Evolutionary conservation across 2,888 invertebrate genomes (phyloP), one percentile per base, ranked within the genome.

Genomic region (Masnerella sp.): DNA sequence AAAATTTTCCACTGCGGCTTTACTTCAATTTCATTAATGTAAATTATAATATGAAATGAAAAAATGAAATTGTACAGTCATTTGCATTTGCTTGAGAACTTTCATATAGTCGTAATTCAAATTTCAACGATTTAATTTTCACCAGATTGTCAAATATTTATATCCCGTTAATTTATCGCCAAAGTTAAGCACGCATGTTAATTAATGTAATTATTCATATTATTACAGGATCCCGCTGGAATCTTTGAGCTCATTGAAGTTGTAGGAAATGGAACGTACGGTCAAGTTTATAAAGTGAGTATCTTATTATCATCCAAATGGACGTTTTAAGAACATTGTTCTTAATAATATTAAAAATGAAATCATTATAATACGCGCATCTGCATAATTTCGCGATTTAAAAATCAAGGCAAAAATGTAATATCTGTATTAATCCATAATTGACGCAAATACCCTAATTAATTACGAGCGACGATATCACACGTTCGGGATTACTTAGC

Each of bases 181-280:
- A 5, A 47, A 15, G 18, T 56, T 61, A 22, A 40, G 17, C 22
- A 20, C 20, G 9, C 22, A 30, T 51, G 34, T 52, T 42, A 51
- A 59, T 49, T 47, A 25, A 25, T 18, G n/a, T 62, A 32, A 36
- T 45, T 47, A 42, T 54, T 62, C 5, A 18, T 43, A 11, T 69
- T 36, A 32, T 93, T 94, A 82, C 91, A 99, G 98, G 99, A 99
- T 90, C 99, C 99, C 78, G 98, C 99, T 88, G 99, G 99, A 83
- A 99, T 99, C 88, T 99, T 99, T 90, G 99, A 99, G 89, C 91
- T 99, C 77, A 99, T 99, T 87, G 99, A 99, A 92, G 99, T 99
- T 75, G 99, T 99, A 79, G 99, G 99, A 88, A 99, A 99, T 95
- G 99, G 99, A 86, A 99, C 99, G 59, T 99, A 99, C 90, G 99